Evolutionary conservation across 35 echinoderm and acorn worm species (phyloP), one percentile per base, ranked within the genome.

Genomic region (Lytechinus variegatus): DNA sequence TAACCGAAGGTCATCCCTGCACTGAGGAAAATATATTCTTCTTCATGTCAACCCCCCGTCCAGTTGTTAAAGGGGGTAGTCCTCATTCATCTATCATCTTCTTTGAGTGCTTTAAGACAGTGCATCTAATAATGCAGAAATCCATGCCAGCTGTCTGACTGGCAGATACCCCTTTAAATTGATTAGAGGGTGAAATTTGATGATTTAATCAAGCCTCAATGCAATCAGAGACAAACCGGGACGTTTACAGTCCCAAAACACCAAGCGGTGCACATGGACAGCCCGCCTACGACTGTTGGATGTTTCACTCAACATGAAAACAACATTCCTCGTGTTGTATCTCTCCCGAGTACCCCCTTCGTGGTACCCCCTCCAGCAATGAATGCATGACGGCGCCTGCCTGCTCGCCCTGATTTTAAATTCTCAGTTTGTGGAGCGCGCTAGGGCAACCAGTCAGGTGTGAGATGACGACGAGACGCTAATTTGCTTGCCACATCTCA

Each of bases 331-430:
- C 7, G 66, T 79, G 33, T 44, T 44, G 66, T 79, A 79, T 79
- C 66, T 79, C 66, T 79, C 66, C 14, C 8, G 19, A 79, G 66
- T n/a, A 6, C n/a, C n/a, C 66, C 66, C 66, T 79, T 79, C 66
- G 19, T 16, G 66, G 66, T 79, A 79, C 66, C 66, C 57, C 66
- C 21, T 24, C 8, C 8, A 24, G 66, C 66, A 7, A 79, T 79
- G 66, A 79, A 79, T 24, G 21, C 66, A n/a, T 24, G 16, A 79
- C 66, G n/a, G 66, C 66, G 12, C n/a, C n/a, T 79, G 66, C 66
- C n/a, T 79, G 66, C 66, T 79, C 66, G 66, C 66, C 66, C 66
- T 79, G 66, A 79, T 79, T 79, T 79, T 24, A 79, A 79, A 79
- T 79, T 79, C 66, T 79, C 66, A 79, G 66, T 24, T 79, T 79